phyloP scores from a whole-genome alignment of 2,888 invertebrate species.

The Pheosia tremula region DNA sequence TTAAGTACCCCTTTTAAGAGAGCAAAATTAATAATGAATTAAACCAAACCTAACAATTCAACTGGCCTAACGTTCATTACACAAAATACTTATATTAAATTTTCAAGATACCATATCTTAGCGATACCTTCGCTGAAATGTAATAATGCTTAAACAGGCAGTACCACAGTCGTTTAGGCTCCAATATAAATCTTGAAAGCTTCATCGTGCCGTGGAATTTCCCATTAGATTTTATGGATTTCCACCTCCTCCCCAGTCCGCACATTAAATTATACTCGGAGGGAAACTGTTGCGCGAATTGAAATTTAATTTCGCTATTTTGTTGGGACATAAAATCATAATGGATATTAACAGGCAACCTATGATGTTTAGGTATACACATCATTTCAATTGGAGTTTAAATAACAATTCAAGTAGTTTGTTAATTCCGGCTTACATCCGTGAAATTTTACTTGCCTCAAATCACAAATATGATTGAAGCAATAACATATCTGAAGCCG shows the following conservation, averaged over 20 bases:
- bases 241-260: slow-evolving; percentile 69
- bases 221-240: slow-evolving; percentile 81
- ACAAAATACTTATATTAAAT: slow-evolving; percentile 16
- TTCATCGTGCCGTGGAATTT: slow-evolving; percentile 72
- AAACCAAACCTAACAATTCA: not conserved
- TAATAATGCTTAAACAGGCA: slow-evolving; percentile 49
- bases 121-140: slow-evolving; percentile 26
- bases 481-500: no score
- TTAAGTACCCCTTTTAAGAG: no score
- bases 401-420: no score
- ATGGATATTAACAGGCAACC: not conserved
- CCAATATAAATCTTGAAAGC: slow-evolving; percentile 75
- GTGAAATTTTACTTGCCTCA: no score
- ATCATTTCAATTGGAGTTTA: no score
- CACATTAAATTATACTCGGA: slow-evolving; percentile 77
- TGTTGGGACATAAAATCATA: slow-evolving; percentile 42
- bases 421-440: no score
- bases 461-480: no score
- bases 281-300: slow-evolving; percentile 62
- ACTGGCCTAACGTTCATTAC: not conserved
- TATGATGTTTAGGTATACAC: no score
- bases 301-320: slow-evolving; percentile 66
- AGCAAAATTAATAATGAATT: no score
- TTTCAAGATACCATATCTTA: slow-evolving; percentile 27
- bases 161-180: slow-evolving; percentile 51